A percentile compares a stretch with the other conserved stretches of the same genome.
These are phyloP conservation scores for Patella ulyssiponensis DNA, from an alignment of 2,888 invertebrate genomes.

Conservation along the genomic window DNA sequence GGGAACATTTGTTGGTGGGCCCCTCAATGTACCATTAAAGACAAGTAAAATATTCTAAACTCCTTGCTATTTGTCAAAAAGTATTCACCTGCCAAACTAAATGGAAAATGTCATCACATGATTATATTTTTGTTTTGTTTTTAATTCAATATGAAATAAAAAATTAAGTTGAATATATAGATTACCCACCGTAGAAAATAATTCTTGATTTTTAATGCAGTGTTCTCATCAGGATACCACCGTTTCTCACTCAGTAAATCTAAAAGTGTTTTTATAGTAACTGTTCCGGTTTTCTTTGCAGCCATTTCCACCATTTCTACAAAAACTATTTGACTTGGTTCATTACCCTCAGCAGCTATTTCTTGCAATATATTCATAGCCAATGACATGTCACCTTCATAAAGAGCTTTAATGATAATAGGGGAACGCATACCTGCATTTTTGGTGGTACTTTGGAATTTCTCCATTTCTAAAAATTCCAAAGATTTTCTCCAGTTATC, in stretches of 20 bases:
- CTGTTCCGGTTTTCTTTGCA: background rate
- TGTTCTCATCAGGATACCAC: conserved; percentile 21
- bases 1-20: too few species aligned
- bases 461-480: conserved; percentile 35
- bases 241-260: conserved; percentile 14
- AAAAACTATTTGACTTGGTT: conserved; percentile 24
- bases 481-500: conserved; percentile 39
- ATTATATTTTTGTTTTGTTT: too few species aligned
- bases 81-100: too few species aligned
- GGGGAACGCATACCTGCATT: conserved; percentile 13
- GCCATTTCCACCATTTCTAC: conserved; percentile 18
- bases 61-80: too few species aligned
- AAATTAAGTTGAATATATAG: background rate
- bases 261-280: conserved; percentile 11
- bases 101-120: too few species aligned
- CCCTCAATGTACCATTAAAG: too few species aligned
- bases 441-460: conserved; percentile 13
- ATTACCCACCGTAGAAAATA: conserved; percentile 17
- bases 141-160: background rate
- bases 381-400: conserved; percentile 26
- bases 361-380: conserved; percentile 24
- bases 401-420: conserved; percentile 28
- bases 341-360: conserved; percentile 12
- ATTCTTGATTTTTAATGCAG: conserved; percentile 14
- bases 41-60: too few species aligned